Conservation (phyloP, 2,888 invertebrate species). For the Dione juno region DNA sequence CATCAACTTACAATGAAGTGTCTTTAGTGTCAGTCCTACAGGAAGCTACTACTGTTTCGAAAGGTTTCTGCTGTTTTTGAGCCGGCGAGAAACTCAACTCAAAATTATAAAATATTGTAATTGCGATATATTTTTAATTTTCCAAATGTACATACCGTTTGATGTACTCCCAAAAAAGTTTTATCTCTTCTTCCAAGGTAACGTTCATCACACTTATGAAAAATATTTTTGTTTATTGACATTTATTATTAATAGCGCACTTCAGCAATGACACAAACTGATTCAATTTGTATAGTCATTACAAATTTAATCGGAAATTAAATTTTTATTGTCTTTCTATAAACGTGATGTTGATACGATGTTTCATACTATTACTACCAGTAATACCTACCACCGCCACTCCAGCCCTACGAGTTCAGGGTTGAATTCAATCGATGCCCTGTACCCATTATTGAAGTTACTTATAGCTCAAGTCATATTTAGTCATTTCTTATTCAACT, state of each 20-base stretch:
- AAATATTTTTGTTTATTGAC: constrained; percentile 18
- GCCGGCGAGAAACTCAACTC: too few relatives aligned
- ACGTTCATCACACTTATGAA: constrained; percentile 57
- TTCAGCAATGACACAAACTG: not conserved
- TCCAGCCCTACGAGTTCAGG: constrained; percentile 67
- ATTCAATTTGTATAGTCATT: constrained; percentile 3
- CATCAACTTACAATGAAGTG: too few relatives aligned
- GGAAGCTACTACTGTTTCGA: too few relatives aligned
- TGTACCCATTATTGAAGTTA: constrained; percentile 50
- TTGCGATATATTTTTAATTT: not conserved
- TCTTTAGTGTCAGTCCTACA: too few relatives aligned
- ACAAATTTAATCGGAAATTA: not conserved
- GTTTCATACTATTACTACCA: constrained; percentile 57
- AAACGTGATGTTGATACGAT: constrained; percentile 42
- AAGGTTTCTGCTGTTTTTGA: too few relatives aligned
- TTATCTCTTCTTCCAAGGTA: constrained; percentile 69
- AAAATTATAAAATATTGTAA: not conserved
- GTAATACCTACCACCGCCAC: constrained; percentile 49
- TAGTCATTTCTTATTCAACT: constrained; percentile 25
- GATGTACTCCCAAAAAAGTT: constrained; percentile 77
- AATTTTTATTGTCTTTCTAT: constrained; percentile 19
- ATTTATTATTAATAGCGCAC: constrained; percentile 9
- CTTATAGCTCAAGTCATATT: constrained; percentile 20
- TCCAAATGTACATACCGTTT: constrained; percentile 67
- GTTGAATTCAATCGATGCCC: constrained; percentile 72